Evolutionary conservation across 2,113 vertebrate species (phyloP), one percentile per base, ranked within the genome.

Genomic region (Anoura caudifer): DNA sequence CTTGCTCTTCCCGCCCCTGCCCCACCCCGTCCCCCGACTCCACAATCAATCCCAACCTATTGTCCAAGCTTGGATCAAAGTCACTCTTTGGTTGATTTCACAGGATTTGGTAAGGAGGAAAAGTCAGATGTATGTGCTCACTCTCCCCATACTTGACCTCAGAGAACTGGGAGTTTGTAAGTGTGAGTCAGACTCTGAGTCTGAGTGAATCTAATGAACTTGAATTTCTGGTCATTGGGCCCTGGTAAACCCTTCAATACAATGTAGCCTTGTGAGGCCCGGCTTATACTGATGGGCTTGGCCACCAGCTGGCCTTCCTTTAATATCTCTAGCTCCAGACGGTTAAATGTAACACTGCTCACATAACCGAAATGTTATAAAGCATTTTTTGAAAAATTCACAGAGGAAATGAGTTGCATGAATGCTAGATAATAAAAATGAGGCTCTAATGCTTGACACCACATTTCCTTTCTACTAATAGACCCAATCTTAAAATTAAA

Each of bases 401-500:
- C 54, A 92, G 20, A 96, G 88, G 93, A 98, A 95, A 88, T 89
- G 91, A 97, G 86, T 83, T 90, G 67, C 95, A 45, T 90, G 90
- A 97, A 82, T 95, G 73, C 73, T 92, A 52, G 63, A 88, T 96
- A 92, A 96, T 91, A 96, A 92, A 97, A 96, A 87, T 84, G 93
- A 95, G 38, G 54, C 65, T 94, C 93, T 59, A 91, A 94, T 86
- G 97, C 82, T 73, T 93, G 93, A 87, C 47, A 92, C 20, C 33
- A 79, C 91, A 79, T 80, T 95, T 96, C 79, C 93, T 97, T 95
- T 87, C 63, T 65, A 82, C 76, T 93, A 91, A 97, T 94, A 3
- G 8, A 43, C 81, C 87, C 85, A 77, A 94, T 95, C 93, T 79
- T 82, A 94, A 92, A 97, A 94, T 96, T 86, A 97, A 96, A 98